Base-by-base conservation (phyloP, 2,888 invertebrate species). In the Hecatera dysodea region DNA sequence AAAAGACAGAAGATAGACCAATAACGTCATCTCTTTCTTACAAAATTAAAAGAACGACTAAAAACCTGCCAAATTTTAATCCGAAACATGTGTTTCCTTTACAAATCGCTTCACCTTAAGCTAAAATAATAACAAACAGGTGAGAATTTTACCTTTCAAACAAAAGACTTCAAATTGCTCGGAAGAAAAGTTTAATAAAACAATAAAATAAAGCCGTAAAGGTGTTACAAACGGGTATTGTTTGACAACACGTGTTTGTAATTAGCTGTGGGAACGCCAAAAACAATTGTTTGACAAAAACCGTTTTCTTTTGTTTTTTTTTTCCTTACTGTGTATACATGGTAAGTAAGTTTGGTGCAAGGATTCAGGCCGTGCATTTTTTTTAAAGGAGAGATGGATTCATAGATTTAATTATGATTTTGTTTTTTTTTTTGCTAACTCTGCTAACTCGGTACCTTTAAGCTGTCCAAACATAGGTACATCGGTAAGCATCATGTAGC, bases 211-310 rank as follows among this genome's bases (percentile, higher is more conserved):
- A 72, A 72, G 75, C 80, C 48, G 60, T 86, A 82, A 82, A 79
- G 82, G 80, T 86, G 77, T 84, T 83, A 73, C 75, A 64, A 74
- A 67, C 50, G 46, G 50, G 81, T 80, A 80, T 89, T 89, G 89
- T 90, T 81, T 78, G 67, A 36, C 63, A 81, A 89, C 90, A 91
- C 90, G 90, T 90, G 89, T 82, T 86, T 76, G 79, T 84, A 84
- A 89, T 91, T 88, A 90, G 46, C 48, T 75, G 82, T 89, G 88
- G 77, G 87, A 88, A 87, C 66, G 22, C 48, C 52, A 60, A 68
- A 53, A 71, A 69, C 73, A 70, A 71, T 77, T 66, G 68, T 80
- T 75, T 72, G 67, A 59, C 59, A 55, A 64, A 79, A 70, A 64
- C 55, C 19, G 53, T 75, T 68, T 72, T 65, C 56, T 72, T 71